Base-by-base conservation (phyloP, 1,140 invertebrate species). In the Hesperophylax magnus region DNA sequence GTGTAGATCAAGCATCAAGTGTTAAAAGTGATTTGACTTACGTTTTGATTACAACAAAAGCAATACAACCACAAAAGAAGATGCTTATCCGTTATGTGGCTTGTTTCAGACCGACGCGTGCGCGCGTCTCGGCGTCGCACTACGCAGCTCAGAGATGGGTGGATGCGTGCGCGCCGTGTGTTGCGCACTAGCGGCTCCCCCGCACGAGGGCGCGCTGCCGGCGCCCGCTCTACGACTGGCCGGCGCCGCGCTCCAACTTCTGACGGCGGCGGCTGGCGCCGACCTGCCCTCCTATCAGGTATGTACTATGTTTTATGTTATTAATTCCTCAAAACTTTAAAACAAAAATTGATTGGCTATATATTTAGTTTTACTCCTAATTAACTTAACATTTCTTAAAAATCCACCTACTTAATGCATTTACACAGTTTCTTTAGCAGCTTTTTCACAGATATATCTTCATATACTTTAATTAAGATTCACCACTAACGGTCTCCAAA, bases 271-370 rank as follows among this genome's bases (percentile, higher is more conserved):
- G 24, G 82, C 82, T 8, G 65, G 58, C 22, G 82, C 82, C 14
- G 74, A 84, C 79, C 77, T 81, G 2, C n/a, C 52, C 9, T 34
- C 77, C 22, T 84, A 79, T 71, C 82, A 84, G 77, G 82, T 84
- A 60, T 17, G 1, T 39, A 8, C 9, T 39, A 0, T 39, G 8
- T 39, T 39, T 39, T 5, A n/a, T n/a, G n/a, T n/a, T n/a, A n/a
- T n/a, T n/a, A n/a, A n/a, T n/a, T n/a, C n/a, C n/a, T n/a, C n/a
- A n/a, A n/a, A n/a, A n/a, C n/a, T n/a, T n/a, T n/a, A n/a, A n/a
- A n/a, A n/a, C n/a, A n/a, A n/a, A n/a, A n/a, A n/a, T n/a, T n/a
- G n/a, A n/a, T n/a, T n/a, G n/a, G n/a, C n/a, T n/a, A n/a, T n/a
- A n/a, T n/a, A n/a, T n/a, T n/a, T n/a, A n/a, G n/a, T n/a, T n/a